Conservation (phyloP, 2,888 invertebrate species). For the Microplitis manilae region DNA sequence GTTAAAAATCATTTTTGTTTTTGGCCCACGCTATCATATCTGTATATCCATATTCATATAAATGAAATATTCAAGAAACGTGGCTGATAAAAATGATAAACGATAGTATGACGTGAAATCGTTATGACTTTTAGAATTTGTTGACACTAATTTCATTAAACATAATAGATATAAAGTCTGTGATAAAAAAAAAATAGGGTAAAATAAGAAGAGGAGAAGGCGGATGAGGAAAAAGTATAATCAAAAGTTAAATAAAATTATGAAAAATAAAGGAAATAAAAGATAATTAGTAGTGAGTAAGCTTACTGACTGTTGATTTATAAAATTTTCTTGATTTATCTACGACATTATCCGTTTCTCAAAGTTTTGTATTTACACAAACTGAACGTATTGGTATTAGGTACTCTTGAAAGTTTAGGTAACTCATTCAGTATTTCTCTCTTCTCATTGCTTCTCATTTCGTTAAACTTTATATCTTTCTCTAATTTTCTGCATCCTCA, state of each 20-base stretch:
- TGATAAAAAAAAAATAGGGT: background rate
- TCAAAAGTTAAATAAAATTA: background rate
- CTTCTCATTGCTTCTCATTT: constrained; percentile 19
- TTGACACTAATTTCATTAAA: background rate
- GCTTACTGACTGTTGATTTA: constrained; percentile 59
- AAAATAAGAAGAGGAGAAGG: background rate
- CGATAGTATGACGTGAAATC: background rate
- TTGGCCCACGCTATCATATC: background rate
- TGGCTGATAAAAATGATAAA: background rate
- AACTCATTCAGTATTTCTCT: constrained; percentile 53
- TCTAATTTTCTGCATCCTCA: constrained; percentile 38
- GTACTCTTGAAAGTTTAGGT: constrained; percentile 63
- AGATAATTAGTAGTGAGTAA: constrained; percentile 41
- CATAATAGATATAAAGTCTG: background rate
- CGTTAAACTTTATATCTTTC: constrained; percentile 37
- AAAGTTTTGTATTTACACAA: constrained; percentile 65
- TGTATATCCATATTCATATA: background rate
- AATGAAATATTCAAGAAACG: background rate
- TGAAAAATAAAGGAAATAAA: constrained; percentile 19
- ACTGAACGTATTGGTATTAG: constrained; percentile 62
- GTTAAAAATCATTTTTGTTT: no score
- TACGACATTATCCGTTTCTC: constrained; percentile 65
- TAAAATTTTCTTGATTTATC: constrained; percentile 68
- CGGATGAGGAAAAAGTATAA: background rate
- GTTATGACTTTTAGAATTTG: background rate